Evolutionary conservation across 2,888 invertebrate species (phyloP).

Genomic region (Ichneumoninae sp.): DNA sequence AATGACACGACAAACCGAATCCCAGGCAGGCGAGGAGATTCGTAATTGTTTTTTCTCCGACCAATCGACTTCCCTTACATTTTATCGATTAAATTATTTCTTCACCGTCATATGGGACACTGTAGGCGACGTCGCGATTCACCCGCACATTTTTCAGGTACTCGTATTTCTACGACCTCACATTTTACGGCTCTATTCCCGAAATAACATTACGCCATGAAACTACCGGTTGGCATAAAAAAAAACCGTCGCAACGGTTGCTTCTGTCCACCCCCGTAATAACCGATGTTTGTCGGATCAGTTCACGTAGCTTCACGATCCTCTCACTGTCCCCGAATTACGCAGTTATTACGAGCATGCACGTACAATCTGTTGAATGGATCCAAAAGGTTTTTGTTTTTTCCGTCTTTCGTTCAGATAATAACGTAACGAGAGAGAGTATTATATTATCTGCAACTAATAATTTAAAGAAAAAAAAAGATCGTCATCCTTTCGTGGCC

Average conservation of each 20-base stretch:
- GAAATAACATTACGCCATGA: conserved; percentile 64
- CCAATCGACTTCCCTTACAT: neutral
- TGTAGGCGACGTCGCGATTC: conserved; percentile 28
- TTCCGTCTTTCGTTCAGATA: conserved; percentile 24
- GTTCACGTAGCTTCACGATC: conserved; percentile 11
- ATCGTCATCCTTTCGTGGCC: conserved; percentile 64
- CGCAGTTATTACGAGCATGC: conserved; percentile 50
- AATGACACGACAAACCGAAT: neutral
- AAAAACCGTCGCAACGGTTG: conserved; percentile 31
- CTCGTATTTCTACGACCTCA: conserved; percentile 56
- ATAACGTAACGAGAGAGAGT: conserved; percentile 24
- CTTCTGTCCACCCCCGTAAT: neutral
- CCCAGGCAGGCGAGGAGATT: neutral
- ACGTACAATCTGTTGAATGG: conserved; percentile 55
- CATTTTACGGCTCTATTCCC: conserved; percentile 46
- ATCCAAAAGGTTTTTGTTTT: conserved; percentile 23
- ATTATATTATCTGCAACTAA: conserved; percentile 44
- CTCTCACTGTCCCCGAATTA: neutral
- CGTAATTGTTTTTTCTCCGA: neutral
- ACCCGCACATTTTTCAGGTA: conserved; percentile 62
- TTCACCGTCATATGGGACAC: conserved; percentile 7
- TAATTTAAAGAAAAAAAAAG: conserved; percentile 33
- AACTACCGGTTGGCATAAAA: conserved; percentile 4
- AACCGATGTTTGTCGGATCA: conserved; percentile 3
- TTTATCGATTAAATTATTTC: neutral